phyloP scores from a whole-genome alignment of 2,113 vertebrate species.

The Baryphthengus martii region DNA sequence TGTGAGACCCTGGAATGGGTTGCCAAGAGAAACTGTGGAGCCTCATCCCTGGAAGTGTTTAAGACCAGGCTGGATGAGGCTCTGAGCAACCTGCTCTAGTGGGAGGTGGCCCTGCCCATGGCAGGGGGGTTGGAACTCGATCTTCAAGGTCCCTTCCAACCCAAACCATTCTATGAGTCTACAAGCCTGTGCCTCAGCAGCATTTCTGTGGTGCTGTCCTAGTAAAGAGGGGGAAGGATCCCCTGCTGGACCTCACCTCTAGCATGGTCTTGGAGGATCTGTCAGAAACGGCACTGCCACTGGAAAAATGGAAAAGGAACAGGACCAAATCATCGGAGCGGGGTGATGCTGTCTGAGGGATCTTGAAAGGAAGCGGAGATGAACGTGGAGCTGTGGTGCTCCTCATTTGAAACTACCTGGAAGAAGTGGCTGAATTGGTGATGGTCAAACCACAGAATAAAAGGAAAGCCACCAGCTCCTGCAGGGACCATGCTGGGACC shows the following conservation, averaged over 20 bases:
- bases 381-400: rapidly evolving
- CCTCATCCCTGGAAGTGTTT: no score
- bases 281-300: neutral
- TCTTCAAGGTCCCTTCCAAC: no score
- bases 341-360: neutral
- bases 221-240: neutral
- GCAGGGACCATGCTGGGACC: neutral
- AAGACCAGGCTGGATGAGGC: no score
- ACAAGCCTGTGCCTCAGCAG: neutral
- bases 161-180: no score
- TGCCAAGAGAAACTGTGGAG: no score
- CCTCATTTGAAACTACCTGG: rapidly evolving
- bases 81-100: no score
- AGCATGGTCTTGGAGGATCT: neutral
- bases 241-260: neutral
- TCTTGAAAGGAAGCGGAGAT: neutral
- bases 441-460: neutral
- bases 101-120: no score
- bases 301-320: neutral
- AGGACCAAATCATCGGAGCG: neutral
- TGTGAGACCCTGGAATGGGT: no score
- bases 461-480: neutral
- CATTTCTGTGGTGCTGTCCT: neutral
- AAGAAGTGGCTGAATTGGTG: neutral
- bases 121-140: no score